Evolutionary conservation across 2,797 vertebrate species (phyloP).

Genomic region (Pelobates cultripes): DNA sequence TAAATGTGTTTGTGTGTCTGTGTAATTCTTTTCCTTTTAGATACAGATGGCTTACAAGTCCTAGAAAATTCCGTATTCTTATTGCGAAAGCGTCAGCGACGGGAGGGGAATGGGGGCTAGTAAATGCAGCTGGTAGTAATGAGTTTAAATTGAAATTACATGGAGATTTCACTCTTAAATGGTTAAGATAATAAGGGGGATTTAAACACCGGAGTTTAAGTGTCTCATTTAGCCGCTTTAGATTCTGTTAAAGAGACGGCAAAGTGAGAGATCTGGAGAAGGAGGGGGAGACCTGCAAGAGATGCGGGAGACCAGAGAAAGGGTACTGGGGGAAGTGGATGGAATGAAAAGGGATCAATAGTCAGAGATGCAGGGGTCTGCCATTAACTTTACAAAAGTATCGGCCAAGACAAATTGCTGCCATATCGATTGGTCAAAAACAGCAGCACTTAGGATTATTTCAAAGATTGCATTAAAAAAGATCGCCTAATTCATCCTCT

Average conservation of each 20-base stretch:
- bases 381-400: slow-evolving; percentile 4
- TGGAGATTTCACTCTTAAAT: slow-evolving; percentile 55
- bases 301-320: slow-evolving; percentile 3
- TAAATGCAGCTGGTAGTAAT: slow-evolving; percentile 54
- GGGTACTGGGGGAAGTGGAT: neutral
- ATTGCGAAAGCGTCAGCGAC: slow-evolving; percentile 3
- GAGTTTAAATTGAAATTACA: slow-evolving; percentile 55
- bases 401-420: no score
- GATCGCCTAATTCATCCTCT: no score
- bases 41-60: slow-evolving; percentile 38
- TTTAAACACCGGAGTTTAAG: slow-evolving; percentile 53
- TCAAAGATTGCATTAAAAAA: no score
- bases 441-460: no score
- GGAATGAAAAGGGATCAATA: slow-evolving; percentile 23
- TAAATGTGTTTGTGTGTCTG: slow-evolving; percentile 8
- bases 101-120: slow-evolving; percentile 24
- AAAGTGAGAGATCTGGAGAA: slow-evolving; percentile 10
- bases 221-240: slow-evolving; percentile 41
- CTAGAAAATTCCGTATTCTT: slow-evolving; percentile 31
- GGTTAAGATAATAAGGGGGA: slow-evolving; percentile 54
- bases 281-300: neutral
- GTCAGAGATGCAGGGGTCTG: neutral
- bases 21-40: neutral
- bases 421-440: no score
- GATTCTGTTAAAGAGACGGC: slow-evolving; percentile 23